Conservation (phyloP, 1,140 invertebrate genomes). For the Pseudomyrmex cubaensis region DNA sequence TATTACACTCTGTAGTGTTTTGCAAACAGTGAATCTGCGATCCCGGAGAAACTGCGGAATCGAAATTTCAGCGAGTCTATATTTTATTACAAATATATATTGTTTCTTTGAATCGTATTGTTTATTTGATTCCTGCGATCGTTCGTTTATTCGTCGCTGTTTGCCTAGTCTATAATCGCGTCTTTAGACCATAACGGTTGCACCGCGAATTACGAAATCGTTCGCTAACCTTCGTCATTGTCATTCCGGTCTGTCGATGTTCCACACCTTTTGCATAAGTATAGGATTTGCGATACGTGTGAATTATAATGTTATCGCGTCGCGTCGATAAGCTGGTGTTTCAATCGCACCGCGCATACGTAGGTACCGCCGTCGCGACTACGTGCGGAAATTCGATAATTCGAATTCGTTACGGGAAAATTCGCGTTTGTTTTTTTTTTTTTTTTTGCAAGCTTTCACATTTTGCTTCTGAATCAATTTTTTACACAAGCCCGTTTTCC, state of each 20-base stretch:
- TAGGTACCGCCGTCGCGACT: neutral
- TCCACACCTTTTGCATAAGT: conserved; percentile 49
- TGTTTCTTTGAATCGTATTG: neutral
- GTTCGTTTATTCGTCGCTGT: conserved; percentile 1
- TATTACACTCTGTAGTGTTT: neutral
- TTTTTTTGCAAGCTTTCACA: no score
- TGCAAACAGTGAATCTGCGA: neutral
- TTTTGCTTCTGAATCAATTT: neutral
- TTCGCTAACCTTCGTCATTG: conserved; percentile 41
- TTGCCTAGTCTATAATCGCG: neutral
- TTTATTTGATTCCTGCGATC: neutral
- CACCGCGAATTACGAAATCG: conserved; percentile 11
- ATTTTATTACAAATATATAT: neutral
- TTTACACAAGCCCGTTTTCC: neutral
- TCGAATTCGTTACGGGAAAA: conserved; percentile 21
- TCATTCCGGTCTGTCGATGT: conserved; percentile 55
- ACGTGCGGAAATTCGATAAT: conserved; percentile 68
- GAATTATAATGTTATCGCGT: conserved; percentile 61
- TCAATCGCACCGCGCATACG: conserved; percentile 27
- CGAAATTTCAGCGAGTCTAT: no score
- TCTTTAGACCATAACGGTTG: neutral
- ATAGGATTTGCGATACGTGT: conserved; percentile 56
- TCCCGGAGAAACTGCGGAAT: no score
- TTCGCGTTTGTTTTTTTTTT: neutral
- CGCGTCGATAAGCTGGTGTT: conserved; percentile 56